A percentile compares a stretch with the other conserved stretches of the same genome.
Evolutionary conservation across 2,113 vertebrate genomes (phyloP).

Genomic region (Mirza zaza): DNA sequence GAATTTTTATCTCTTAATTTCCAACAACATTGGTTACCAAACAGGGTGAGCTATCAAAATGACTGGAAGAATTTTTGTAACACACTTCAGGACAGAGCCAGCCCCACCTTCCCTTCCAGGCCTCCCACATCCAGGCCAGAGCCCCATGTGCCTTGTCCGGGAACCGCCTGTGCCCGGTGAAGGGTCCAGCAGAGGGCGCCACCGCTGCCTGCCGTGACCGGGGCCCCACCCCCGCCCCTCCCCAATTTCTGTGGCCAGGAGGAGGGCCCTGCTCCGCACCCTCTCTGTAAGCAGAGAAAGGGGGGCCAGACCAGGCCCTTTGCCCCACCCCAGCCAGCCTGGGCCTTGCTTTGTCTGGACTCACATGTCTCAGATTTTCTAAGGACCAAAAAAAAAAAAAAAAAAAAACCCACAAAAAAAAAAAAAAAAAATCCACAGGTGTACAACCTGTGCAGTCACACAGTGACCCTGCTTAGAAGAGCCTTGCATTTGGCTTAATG

Average conservation of each 20-base stretch:
- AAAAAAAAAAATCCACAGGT: too few species aligned
- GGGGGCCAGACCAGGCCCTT: not conserved
- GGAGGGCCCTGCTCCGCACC: not conserved
- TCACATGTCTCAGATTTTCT: constrained; percentile 71
- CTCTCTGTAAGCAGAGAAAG: not conserved
- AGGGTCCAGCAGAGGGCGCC: constrained; percentile 56
- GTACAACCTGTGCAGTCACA: rapidly evolving
- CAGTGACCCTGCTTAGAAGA: not conserved
- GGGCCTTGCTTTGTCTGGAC: constrained; percentile 55
- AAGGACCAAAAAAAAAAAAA: constrained; percentile 81
- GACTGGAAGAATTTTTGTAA: not conserved
- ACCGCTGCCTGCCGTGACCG: not conserved
- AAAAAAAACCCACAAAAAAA: not conserved
- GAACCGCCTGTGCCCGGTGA: not conserved
- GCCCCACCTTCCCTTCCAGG: constrained; percentile 8
- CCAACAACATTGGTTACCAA: not conserved
- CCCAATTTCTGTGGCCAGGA: not conserved
- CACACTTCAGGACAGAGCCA: too few species aligned
- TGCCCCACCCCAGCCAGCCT: not conserved
- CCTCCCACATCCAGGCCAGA: constrained; percentile 74
- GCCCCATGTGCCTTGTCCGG: constrained; percentile 78
- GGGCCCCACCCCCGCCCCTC: not conserved
- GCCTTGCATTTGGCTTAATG: not conserved
- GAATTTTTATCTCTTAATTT: not conserved
- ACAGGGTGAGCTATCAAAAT: not conserved